A percentile compares a stretch with the other conserved stretches of the same genome.
These are phyloP conservation scores for Pantala flavescens DNA, from an alignment of 1,140 invertebrate genomes.

Conservation along the genomic window DNA sequence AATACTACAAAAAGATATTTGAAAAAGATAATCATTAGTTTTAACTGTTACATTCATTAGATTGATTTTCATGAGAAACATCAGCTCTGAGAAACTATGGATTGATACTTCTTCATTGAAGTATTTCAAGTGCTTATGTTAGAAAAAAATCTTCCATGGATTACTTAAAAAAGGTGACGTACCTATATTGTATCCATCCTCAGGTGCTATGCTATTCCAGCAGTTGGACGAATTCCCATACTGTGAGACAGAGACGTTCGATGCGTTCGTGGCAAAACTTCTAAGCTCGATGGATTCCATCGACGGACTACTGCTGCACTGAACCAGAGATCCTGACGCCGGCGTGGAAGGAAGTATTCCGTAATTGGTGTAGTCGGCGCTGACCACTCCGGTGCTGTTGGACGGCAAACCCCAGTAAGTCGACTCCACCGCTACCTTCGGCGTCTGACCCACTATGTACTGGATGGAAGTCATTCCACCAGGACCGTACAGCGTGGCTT, in stretches of 20 bases:
- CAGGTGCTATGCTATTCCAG: conserved; percentile 27
- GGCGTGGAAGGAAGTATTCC: conserved; percentile 29
- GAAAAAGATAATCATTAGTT: no score
- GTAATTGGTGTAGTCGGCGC: conserved; percentile 26
- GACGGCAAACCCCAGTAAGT: not conserved
- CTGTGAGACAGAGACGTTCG: conserved; percentile 28
- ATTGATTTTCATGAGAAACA: no score
- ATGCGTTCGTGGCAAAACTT: conserved; percentile 28
- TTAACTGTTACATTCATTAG: no score
- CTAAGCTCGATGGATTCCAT: conserved; percentile 30
- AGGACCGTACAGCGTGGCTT: conserved; percentile 44
- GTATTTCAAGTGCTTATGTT: no score
- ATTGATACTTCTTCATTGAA: no score
- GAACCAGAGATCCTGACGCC: conserved; percentile 28
- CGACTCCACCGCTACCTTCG: conserved; percentile 23
- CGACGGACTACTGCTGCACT: conserved; percentile 29
- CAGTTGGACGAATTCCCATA: conserved; percentile 29
- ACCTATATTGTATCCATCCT: conserved; percentile 25
- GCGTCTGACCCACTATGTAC: conserved; percentile 32
- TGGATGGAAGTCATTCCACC: conserved; percentile 33
- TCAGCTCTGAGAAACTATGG: no score
- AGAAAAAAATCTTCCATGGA: no score
- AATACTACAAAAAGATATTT: no score
- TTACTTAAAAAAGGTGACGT: no score
- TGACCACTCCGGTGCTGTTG: not conserved